These are phyloP conservation scores for Bombycilla garrulus DNA, from an alignment of 2,113 vertebrate species.

Conservation along the genomic window DNA sequence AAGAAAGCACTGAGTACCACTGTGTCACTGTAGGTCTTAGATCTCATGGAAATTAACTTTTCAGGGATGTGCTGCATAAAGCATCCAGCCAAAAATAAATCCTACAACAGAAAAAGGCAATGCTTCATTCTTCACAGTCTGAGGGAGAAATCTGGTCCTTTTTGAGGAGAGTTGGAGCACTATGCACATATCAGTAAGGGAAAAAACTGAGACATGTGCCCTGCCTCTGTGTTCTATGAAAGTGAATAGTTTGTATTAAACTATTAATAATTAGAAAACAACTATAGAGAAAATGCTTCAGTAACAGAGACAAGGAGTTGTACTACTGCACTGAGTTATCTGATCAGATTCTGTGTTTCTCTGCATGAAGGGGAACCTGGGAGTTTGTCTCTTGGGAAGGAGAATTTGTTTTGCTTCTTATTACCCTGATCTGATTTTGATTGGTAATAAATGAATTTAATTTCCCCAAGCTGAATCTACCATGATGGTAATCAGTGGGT, in stretches of 20 bases:
- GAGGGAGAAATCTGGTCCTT: background rate
- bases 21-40: background rate
- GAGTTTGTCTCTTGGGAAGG: background rate
- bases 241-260: background rate
- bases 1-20: background rate
- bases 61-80: background rate
- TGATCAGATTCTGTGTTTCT: rapidly evolving
- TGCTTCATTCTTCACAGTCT: background rate
- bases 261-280: background rate
- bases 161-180: background rate
- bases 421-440: background rate
- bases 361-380: background rate
- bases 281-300: background rate
- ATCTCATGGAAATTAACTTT: background rate
- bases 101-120: background rate
- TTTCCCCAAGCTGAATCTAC: background rate
- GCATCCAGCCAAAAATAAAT: background rate
- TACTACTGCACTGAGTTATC: background rate
- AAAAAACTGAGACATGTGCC: background rate
- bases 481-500: rapidly evolving
- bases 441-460: background rate
- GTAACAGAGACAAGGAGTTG: background rate
- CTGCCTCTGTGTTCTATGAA: background rate
- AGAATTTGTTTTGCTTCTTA: background rate
- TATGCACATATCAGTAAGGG: background rate